Evolutionary conservation across 1,140 invertebrate genomes (phyloP), one percentile per base, ranked within the genome.

Genomic region (Batillaria attramentaria): DNA sequence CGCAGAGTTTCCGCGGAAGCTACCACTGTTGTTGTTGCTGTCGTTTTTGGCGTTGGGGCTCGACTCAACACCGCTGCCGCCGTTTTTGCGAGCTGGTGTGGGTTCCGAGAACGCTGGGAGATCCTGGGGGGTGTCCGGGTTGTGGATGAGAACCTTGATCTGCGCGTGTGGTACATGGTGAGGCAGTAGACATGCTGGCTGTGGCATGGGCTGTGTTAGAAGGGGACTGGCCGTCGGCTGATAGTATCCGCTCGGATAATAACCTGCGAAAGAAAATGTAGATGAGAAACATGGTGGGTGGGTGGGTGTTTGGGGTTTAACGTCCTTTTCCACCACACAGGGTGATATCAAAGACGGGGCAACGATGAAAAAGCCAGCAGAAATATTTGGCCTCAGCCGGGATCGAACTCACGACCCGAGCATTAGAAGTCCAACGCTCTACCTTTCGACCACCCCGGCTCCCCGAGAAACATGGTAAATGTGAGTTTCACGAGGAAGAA

Each of bases 101-200:
- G 31, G 54, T 5, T 79, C 69, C n/a, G 70, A 65, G 24, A 73
- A 75, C 18, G 79, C 66, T 10, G 72, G 72, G 46, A 54, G 78
- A 46, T 80, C 72, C 24, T 81, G 77, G 62, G 69, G 68, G 1
- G 77, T 76, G 50, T 84, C 80, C 10, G 76, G 77, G 77, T 85
- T 81, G 79, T 79, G 81, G 46, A 60, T 81, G 74, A 78, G 81
- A 0, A 79, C 81, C 69, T 79, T 83, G 33, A 78, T 79, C 65
- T 75, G 79, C 57, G 68, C 81, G n/a, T 85, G 84, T 0, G 84
- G 75, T n/a, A 83, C 73, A 24, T 79, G 84, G 57, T 84, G 84
- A 10, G 83, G 81, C 60, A 85, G 46, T 57, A 85, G 37, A 42
- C 81, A 79, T 13, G 83, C 69, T 41, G 82, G 76, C 18, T 77